phyloP scores from a whole-genome alignment of 2,888 invertebrate species.

The Tachystola acroxantha region DNA sequence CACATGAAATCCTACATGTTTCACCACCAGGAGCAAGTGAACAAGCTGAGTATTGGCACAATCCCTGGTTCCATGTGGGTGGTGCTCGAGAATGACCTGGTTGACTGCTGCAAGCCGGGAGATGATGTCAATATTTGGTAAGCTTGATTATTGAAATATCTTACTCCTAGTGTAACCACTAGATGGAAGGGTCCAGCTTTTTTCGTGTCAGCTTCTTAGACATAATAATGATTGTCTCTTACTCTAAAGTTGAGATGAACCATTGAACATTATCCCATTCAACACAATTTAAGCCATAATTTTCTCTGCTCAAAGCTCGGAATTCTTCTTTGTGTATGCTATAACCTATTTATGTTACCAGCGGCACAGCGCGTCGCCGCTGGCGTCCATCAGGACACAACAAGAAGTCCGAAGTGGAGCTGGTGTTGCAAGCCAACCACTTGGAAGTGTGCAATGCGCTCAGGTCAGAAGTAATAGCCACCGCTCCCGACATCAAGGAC shows the following conservation, averaged over 20 bases:
- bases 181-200: too few relatives aligned
- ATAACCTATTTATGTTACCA: too few relatives aligned
- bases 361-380: conserved; percentile 86
- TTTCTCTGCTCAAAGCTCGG: too few relatives aligned
- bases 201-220: too few relatives aligned
- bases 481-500: conserved; percentile 82
- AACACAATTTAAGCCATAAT: too few relatives aligned
- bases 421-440: conserved; percentile 85
- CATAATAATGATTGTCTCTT: too few relatives aligned
- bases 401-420: conserved; percentile 82
- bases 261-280: too few relatives aligned
- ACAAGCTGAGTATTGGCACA: conserved; percentile 82
- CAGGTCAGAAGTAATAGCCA: conserved; percentile 59
- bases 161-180: too few relatives aligned
- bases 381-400: conserved; percentile 82
- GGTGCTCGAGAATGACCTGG: conserved; percentile 90
- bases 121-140: conserved; percentile 92
- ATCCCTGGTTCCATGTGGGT: conserved; percentile 88
- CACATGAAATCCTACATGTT: too few relatives aligned
- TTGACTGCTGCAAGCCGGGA: conserved; percentile 92
- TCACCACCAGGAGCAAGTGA: conserved; percentile 84
- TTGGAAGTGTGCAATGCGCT: conserved; percentile 80
- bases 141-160: too few relatives aligned
- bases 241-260: too few relatives aligned
- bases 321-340: too few relatives aligned